phyloP scores from a whole-genome alignment of 2,113 vertebrate species.

The Xiphophorus couchianus region DNA sequence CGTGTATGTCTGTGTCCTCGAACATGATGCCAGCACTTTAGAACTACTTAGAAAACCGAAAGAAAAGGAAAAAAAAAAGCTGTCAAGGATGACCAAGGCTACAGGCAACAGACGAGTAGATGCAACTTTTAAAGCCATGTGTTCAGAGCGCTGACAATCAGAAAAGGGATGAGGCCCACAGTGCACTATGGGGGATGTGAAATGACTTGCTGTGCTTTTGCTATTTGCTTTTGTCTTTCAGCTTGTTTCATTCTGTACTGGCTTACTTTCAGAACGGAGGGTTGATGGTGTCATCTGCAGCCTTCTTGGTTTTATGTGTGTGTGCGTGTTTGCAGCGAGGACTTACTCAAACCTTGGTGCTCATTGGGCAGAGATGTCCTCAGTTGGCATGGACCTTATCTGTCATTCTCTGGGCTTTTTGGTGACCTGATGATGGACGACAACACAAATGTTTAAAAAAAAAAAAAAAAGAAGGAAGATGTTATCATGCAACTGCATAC shows the following conservation, averaged over 20 bases:
- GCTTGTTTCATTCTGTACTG: slow-evolving; percentile 72
- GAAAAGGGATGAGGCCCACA: slow-evolving; percentile 68
- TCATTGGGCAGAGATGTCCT: slow-evolving; percentile 59
- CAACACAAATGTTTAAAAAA: not conserved
- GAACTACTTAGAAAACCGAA: slow-evolving; percentile 59
- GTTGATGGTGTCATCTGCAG: slow-evolving; percentile 47
- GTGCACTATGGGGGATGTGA: slow-evolving; percentile 75
- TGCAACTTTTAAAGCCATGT: slow-evolving; percentile 78
- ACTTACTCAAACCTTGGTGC: slow-evolving; percentile 69
- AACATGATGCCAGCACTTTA: slow-evolving; percentile 81
- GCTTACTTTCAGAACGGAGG: slow-evolving; percentile 59
- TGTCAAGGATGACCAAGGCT: slow-evolving; percentile 45
- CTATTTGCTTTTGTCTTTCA: slow-evolving; percentile 69
- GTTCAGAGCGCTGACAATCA: slow-evolving; percentile 85
- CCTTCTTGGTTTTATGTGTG: slow-evolving; percentile 54
- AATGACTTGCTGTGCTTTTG: slow-evolving; percentile 69
- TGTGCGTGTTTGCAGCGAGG: slow-evolving; percentile 58
- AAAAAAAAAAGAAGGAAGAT: slow-evolving; percentile 34
- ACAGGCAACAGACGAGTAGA: slow-evolving; percentile 34
- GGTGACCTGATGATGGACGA: slow-evolving; percentile 52
- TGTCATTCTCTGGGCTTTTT: slow-evolving; percentile 49
- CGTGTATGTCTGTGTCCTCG: slow-evolving; percentile 66
- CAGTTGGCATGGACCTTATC: slow-evolving; percentile 60
- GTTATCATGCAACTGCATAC: slow-evolving; percentile 56
- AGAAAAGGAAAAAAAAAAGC: slow-evolving; percentile 16